Conservation (phyloP, 2,888 invertebrate genomes). For the Mimas tiliae region DNA sequence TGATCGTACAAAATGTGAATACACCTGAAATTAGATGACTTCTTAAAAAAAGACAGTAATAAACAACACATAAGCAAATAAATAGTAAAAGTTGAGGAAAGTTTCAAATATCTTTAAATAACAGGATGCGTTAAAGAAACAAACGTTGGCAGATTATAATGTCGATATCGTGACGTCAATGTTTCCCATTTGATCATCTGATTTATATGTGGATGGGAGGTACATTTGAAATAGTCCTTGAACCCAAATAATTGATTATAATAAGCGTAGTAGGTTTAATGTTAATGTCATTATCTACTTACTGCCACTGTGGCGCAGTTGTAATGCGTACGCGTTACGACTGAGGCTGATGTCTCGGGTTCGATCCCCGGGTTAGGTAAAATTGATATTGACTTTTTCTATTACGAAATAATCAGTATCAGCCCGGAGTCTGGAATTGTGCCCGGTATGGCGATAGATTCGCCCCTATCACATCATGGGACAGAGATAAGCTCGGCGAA, state of each 20-base stretch:
- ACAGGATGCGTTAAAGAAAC: conserved; percentile 13
- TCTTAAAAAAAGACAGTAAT: neutral
- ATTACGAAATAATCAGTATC: too few relatives aligned
- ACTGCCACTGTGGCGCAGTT: too few relatives aligned
- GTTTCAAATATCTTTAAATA: conserved; percentile 18
- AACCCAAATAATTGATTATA: neutral
- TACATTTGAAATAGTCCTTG: neutral
- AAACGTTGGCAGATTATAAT: conserved; percentile 18
- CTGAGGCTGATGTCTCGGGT: too few relatives aligned
- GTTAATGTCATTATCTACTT: neutral
- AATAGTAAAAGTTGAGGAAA: conserved; percentile 11
- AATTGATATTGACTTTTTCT: too few relatives aligned
- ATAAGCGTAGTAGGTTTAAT: neutral
- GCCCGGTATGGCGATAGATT: too few relatives aligned
- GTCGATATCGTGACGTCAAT: conserved; percentile 15
- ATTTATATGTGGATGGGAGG: neutral
- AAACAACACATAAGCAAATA: conserved; percentile 4
- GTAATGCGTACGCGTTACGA: too few relatives aligned
- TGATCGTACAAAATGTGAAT: too few relatives aligned
- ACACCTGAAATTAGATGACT: neutral
- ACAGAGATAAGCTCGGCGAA: too few relatives aligned
- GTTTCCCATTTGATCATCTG: neutral
- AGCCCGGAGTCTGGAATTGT: too few relatives aligned
- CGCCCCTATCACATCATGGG: too few relatives aligned
- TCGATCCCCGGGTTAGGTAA: too few relatives aligned